Conservation (phyloP, 2,113 vertebrate genomes). For the Notechis scutatus region DNA sequence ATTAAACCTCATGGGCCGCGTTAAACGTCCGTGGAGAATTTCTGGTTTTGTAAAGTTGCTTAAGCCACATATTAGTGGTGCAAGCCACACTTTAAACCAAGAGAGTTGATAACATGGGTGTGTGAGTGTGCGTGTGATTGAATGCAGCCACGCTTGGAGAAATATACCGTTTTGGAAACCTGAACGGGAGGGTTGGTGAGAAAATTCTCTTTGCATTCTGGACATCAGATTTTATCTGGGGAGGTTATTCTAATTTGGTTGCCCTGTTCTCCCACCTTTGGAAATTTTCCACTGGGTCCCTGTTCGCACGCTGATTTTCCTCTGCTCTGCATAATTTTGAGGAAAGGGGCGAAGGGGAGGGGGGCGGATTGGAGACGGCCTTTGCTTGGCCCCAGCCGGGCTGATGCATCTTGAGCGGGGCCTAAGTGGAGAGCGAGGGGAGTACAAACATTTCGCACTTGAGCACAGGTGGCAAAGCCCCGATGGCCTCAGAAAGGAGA, state of each 20-base stretch:
- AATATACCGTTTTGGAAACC: neutral
- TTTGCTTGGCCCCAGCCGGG: neutral
- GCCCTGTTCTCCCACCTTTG: neutral
- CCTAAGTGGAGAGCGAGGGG: neutral
- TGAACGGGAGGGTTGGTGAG: neutral
- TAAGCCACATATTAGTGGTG: neutral
- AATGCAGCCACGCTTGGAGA: neutral
- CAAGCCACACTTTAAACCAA: neutral
- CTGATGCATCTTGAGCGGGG: neutral
- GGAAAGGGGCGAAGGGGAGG: neutral
- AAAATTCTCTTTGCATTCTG: neutral
- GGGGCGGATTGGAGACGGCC: too few relatives aligned
- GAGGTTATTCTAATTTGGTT: neutral
- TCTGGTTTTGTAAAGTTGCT: neutral
- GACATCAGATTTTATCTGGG: neutral
- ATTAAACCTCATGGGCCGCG: accelerated
- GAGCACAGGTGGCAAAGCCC: neutral
- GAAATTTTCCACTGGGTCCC: neutral
- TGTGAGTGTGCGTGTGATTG: neutral
- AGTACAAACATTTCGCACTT: neutral
- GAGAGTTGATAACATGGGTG: neutral
- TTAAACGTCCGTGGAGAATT: neutral
- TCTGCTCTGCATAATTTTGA: neutral
- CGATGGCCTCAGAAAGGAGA: neutral
- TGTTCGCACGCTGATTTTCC: neutral